These are phyloP conservation scores for Clavelina lepadiformis DNA, from an alignment of 23 tunicate species.

Conservation along the genomic window DNA sequence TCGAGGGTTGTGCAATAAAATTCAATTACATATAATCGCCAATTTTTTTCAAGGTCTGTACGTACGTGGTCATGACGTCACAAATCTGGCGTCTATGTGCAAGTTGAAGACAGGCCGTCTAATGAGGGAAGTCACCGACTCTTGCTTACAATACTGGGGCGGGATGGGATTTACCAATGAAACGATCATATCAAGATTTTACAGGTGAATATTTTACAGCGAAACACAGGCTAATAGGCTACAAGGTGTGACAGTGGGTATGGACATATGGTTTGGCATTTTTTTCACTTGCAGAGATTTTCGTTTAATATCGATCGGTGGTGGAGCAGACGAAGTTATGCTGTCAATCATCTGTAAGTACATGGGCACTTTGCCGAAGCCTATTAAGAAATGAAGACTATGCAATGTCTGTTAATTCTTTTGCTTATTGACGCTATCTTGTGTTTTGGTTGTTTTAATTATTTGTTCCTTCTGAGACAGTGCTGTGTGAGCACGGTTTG, in stretches of 20 bases:
- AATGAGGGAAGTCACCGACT: conserved; percentile 60
- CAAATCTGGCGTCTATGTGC: conserved; percentile 92
- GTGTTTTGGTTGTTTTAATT: too few relatives aligned
- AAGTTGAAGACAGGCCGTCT: conserved; percentile 84
- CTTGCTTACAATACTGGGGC: conserved; percentile 95
- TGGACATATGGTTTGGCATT: not conserved
- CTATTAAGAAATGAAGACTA: too few relatives aligned
- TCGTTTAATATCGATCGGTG: conserved; percentile 80
- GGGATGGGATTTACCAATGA: conserved; percentile 95
- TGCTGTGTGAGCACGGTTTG: too few relatives aligned
- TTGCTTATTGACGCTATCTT: too few relatives aligned
- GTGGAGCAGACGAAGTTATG: conserved; percentile 99
- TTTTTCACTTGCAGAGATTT: conserved; percentile 42
- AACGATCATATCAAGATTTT: conserved; percentile 52
- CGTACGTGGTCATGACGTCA: conserved; percentile 86
- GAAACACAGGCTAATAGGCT: too few relatives aligned
- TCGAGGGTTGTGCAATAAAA: too few relatives aligned
- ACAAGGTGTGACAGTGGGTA: too few relatives aligned
- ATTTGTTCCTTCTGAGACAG: too few relatives aligned
- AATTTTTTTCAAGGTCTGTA: conserved; percentile 61
- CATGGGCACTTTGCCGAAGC: conserved; percentile 86
- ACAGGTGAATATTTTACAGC: conserved; percentile 30
- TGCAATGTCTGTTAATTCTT: too few relatives aligned
- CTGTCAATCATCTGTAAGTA: conserved; percentile 80
- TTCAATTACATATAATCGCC: too few relatives aligned